Evolutionary conservation across 1,140 invertebrate species (phyloP), one percentile per base, ranked within the genome.

Genomic region (Ceratosolen fusciceps): DNA sequence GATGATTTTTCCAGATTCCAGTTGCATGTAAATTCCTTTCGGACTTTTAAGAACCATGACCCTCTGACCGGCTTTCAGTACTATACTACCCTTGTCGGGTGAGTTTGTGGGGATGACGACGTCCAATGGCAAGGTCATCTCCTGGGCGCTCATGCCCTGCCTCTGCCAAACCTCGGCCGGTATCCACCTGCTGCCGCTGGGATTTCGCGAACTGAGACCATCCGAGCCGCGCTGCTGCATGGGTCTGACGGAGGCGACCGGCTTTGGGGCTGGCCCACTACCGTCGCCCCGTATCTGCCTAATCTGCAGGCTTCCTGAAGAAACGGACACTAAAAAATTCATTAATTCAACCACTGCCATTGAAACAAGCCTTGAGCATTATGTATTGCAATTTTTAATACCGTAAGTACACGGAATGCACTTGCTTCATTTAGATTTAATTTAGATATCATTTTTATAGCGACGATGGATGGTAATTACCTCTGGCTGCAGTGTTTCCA

Each of bases 1-100:
- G 85, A 98, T 98, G 78, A 98, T 97, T 91, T 98, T 98, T n/a
- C 97, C 96, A 85, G 96, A 97, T 86, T 97, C 96, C 31, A 98
- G 91, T 82, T 98, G 95, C 93, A 99, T 96, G 88, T 98, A 98
- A 79, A 98, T 97, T 47, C 97, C 97, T 90, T 98, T 98, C 0
- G 96, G 95, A 24, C 96, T 98, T 87, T 98, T 98, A 1, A 99
- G 92, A 4, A 99, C 96, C 92, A 98, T 95, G 0, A 99, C 96
- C 83, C 96, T 93, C 87, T 98, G 96, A 0, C 97, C 97, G 8
- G 96, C 95, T 87, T 97, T 97, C 24, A 99, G 90, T 12, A 96
- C 95, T 78, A 96, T 97, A 84, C 95, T 96, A 29, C 93, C 94
- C 84, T 95, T 95, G 83, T 96, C 96, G n/a, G 93, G 94, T 72